These are phyloP conservation scores for Amiota communis DNA, from an alignment of 2,888 invertebrate species.

Conservation along the genomic window DNA sequence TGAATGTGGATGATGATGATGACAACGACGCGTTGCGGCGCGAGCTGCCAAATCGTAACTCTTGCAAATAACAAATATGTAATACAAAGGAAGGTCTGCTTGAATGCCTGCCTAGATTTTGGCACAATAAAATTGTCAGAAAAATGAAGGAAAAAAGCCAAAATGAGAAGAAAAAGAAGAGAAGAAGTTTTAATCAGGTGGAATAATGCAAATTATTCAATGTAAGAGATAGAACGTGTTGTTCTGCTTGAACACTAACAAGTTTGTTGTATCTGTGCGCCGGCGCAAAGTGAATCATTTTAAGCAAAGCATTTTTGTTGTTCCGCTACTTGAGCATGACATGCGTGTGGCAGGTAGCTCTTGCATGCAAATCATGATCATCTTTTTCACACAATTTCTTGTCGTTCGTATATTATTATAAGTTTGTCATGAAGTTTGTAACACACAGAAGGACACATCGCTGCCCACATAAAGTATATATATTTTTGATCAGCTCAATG, in stretches of 20 bases:
- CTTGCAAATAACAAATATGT: neutral
- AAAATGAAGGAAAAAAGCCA: neutral
- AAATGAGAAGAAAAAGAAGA: neutral
- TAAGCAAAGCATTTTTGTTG: neutral
- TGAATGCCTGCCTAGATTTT: conserved; percentile 1
- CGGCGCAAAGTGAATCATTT: neutral
- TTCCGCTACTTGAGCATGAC: conserved; percentile 52
- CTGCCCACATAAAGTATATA: no score
- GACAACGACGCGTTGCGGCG: neutral
- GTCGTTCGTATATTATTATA: no score
- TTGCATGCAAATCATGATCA: conserved; percentile 23
- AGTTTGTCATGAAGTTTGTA: no score
- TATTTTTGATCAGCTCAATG: no score
- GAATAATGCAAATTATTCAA: conserved; percentile 1
- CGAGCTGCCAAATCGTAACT: neutral
- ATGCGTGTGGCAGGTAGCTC: conserved; percentile 59
- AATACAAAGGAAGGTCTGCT: neutral
- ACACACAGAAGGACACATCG: no score
- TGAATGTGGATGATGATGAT: neutral
- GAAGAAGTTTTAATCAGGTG: conserved; percentile 15
- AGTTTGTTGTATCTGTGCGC: conserved; percentile 13
- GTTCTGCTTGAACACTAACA: conserved; percentile 48
- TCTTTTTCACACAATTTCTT: conserved; percentile 47
- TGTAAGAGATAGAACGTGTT: no score
- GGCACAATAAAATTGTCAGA: conserved; percentile 15